Evolutionary conservation across 1,140 invertebrate genomes (phyloP).

Genomic region (Papilio polytes): DNA sequence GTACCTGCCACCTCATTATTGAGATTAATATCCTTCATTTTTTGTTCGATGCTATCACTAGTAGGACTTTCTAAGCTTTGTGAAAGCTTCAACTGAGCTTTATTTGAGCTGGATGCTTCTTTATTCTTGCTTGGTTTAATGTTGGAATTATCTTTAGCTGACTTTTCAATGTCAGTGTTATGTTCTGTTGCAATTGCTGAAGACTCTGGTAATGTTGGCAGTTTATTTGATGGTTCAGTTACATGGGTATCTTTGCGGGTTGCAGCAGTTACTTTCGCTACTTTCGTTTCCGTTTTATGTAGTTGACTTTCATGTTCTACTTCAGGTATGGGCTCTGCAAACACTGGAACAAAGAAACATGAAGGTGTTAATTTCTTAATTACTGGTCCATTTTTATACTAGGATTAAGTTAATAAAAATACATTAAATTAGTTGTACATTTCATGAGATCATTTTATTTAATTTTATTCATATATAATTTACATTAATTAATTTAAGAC

Average conservation of each 20-base stretch:
- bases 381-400: too few species aligned
- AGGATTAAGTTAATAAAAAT: too few species aligned
- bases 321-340: conserved; percentile 71
- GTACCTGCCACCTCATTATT: conserved; percentile 73
- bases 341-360: conserved; percentile 62
- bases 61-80: conserved; percentile 70
- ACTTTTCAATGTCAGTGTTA: conserved; percentile 72
- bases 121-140: conserved; percentile 46
- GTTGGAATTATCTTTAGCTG: conserved; percentile 61
- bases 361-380: background rate
- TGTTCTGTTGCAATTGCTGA: conserved; percentile 63
- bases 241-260: conserved; percentile 53
- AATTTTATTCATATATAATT: background rate
- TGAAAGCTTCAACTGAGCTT: conserved; percentile 75
- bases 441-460: background rate
- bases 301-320: conserved; percentile 68
- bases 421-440: too few species aligned
- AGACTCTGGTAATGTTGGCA: conserved; percentile 50
- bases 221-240: conserved; percentile 55
- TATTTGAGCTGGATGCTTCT: conserved; percentile 63
- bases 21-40: conserved; percentile 80
- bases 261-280: conserved; percentile 50
- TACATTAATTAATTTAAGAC: too few species aligned
- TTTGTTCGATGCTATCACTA: conserved; percentile 66
- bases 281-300: conserved; percentile 53